phyloP scores from a whole-genome alignment of 1,140 invertebrate genomes.

The Spodoptera frugiperda region DNA sequence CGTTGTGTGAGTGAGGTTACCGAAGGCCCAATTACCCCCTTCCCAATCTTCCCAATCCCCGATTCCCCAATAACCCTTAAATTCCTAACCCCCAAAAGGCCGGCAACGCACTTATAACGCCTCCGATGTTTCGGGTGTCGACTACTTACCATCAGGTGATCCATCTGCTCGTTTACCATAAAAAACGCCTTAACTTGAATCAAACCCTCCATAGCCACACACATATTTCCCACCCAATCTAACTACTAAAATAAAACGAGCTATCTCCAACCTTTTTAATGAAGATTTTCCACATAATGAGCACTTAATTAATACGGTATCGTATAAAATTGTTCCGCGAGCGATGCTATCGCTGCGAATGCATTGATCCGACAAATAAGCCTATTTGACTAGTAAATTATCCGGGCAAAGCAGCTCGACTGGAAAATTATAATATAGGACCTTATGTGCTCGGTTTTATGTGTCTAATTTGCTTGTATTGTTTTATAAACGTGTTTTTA shows the following conservation, averaged over 20 bases:
- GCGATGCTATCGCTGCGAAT: conserved; percentile 24
- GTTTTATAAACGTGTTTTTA: too few species aligned
- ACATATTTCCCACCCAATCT: background rate
- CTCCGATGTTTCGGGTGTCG: too few species aligned
- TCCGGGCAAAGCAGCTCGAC: conserved; percentile 24
- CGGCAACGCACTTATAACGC: too few species aligned
- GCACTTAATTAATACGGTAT: conserved; percentile 23
- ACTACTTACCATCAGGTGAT: too few species aligned
- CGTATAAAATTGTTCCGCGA: conserved; percentile 15
- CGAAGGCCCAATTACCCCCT: too few species aligned
- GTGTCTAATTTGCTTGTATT: too few species aligned
- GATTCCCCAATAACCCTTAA: too few species aligned
- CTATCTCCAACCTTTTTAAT: background rate
- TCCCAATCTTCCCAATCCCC: too few species aligned
- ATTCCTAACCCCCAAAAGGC: too few species aligned
- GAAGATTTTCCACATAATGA: conserved; percentile 24
- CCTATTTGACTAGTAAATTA: conserved; percentile 37
- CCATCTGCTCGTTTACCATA: too few species aligned
- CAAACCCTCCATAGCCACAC: background rate
- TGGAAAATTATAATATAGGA: conserved; percentile 17
- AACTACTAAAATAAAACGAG: background rate
- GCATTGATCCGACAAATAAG: conserved; percentile 42
- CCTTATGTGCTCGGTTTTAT: conserved; percentile 1
- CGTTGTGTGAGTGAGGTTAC: too few species aligned
- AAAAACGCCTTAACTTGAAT: too few species aligned